phyloP scores from a whole-genome alignment of 2,797 vertebrate genomes.

The Sebastes taczanowskii region DNA sequence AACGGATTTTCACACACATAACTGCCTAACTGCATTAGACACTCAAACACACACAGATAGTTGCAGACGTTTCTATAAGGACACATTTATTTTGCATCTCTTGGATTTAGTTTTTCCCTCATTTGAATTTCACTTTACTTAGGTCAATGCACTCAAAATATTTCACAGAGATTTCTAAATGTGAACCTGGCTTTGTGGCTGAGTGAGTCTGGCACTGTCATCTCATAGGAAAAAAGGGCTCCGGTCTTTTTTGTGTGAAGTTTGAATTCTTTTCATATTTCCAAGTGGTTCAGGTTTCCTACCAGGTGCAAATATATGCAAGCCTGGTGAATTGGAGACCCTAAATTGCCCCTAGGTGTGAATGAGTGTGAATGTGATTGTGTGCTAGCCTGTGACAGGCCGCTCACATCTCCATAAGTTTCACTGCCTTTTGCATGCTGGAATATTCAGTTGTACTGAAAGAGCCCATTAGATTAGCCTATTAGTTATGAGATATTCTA shows the following conservation, averaged over 20 bases:
- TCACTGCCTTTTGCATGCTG: neutral
- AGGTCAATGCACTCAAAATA: neutral
- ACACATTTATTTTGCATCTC: neutral
- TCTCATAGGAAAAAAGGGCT: neutral
- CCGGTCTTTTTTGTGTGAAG: neutral
- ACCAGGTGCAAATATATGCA: neutral
- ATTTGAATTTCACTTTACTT: neutral
- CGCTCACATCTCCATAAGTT: neutral
- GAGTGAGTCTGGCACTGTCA: neutral
- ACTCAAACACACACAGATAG: neutral
- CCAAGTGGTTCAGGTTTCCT: neutral
- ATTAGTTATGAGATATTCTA: neutral
- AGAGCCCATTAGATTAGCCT: neutral
- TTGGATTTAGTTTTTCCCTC: neutral
- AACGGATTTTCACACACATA: neutral
- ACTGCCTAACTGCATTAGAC: neutral
- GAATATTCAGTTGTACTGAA: neutral
- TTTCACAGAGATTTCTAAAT: neutral
- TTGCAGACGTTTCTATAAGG: neutral
- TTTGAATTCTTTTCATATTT: neutral
- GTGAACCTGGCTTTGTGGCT: neutral
- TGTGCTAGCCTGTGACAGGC: neutral
- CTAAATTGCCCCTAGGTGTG: neutral
- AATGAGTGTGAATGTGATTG: neutral
- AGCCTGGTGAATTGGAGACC: neutral